Evolutionary conservation across 2,888 invertebrate species (phyloP), one percentile per base, ranked within the genome.

Genomic region (Nycteola revayana): DNA sequence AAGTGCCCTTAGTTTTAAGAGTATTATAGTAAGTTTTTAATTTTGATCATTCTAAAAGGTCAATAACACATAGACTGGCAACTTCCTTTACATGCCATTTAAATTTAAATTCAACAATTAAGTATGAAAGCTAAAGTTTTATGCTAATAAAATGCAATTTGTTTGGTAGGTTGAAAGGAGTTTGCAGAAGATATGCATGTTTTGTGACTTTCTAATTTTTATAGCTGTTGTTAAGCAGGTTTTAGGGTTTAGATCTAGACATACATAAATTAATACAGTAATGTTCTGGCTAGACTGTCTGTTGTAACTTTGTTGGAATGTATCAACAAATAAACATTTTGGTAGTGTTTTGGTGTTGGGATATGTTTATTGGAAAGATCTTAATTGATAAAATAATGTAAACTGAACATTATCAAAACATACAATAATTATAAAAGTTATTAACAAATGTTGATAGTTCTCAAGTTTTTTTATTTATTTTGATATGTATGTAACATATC

Each of bases 71-170:
- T 50, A 31, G 36, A 58, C 57, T 42, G 62, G 59, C 63, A 64
- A 64, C 66, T 73, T 76, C 68, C 64, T 73, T 65, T 62, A 62
- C 61, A 50, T 59, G 60, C 68, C 66, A 73, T 71, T 66, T 65
- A 66, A 63, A 60, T 65, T 60, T 53, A 65, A 74, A 78, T 78
- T 76, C 69, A 70, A 67, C 69, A 74, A 77, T 76, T 77, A 70
- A 61, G 63, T 66, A 77, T 70, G 79, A 87, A 85, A 83, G 77
- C 74, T 74, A 74, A 75, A 79, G 63, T 75, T 79, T 80, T 78
- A 80, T 80, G 80, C 71, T 79, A 83, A 84, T 85, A 80, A 78
- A 83, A 84, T 85, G 81, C 84, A 86, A 78, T 84, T 78, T 78
- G 66, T 75, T 83, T 77, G 72, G 78, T 84, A 76, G 86, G 82